Conservation (phyloP, 2,797 vertebrate species). For the Sphaeramia orbicularis region DNA sequence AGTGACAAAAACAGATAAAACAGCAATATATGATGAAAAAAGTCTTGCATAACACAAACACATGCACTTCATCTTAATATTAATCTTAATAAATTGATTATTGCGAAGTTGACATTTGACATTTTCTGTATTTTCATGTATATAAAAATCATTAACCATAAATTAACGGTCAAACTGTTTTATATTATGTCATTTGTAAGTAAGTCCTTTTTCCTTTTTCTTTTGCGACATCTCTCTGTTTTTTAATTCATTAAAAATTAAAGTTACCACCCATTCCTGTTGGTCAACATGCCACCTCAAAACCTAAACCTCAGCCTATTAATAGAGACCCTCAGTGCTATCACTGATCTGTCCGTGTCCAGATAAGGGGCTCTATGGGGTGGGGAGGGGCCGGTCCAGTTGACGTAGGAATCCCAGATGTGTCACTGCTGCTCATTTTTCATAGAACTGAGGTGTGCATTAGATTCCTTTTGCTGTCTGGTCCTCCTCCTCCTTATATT, state of each 20-base stretch:
- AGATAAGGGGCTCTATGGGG: conserved; percentile 32
- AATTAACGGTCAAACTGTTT: too few relatives aligned
- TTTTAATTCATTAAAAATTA: background rate
- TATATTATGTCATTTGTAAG: too few relatives aligned
- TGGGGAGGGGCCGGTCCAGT: conserved; percentile 10
- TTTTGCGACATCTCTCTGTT: background rate
- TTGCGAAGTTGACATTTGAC: too few relatives aligned
- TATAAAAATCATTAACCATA: too few relatives aligned
- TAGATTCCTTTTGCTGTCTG: conserved; percentile 32
- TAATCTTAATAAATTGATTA: too few relatives aligned
- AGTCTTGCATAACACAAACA: too few relatives aligned
- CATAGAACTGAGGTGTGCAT: conserved; percentile 25
- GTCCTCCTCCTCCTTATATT: conserved; percentile 23
- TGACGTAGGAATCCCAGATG: conserved; percentile 35
- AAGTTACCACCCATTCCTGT: background rate
- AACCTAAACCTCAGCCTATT: conserved; percentile 38
- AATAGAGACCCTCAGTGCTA: conserved; percentile 37
- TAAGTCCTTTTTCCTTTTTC: too few relatives aligned
- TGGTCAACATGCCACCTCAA: background rate
- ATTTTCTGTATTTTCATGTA: too few relatives aligned
- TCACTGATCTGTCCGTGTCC: conserved; percentile 32
- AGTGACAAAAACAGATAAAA: too few relatives aligned
- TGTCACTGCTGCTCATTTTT: conserved; percentile 11
- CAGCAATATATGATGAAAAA: background rate
- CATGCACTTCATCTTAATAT: too few relatives aligned